phyloP scores from a whole-genome alignment of 2,888 invertebrate species.

The Yponomeuta cagnagella region DNA sequence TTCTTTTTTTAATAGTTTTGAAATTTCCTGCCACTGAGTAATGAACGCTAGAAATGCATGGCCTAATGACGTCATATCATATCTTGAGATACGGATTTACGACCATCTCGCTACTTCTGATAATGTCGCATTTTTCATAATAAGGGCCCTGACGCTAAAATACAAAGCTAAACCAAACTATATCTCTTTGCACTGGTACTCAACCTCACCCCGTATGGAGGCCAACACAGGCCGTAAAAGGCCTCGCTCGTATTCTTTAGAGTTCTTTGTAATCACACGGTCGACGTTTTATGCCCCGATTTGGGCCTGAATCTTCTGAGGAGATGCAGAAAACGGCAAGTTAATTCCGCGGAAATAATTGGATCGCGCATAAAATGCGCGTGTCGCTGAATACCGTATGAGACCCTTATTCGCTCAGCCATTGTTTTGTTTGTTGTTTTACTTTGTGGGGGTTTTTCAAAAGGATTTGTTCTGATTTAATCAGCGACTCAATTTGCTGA shows the following conservation, averaged over 20 bases:
- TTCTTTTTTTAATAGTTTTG: no score
- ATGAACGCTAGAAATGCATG: no score
- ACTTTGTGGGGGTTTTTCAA: not conserved
- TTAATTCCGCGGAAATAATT: constrained; percentile 28
- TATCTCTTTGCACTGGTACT: not conserved
- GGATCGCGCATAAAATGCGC: constrained; percentile 11
- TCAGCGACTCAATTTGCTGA: no score
- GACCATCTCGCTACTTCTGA: no score
- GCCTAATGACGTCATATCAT: no score
- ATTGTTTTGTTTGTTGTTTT: not conserved
- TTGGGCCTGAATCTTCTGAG: constrained; percentile 20
- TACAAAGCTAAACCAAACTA: no score
- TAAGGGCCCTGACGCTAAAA: no score
- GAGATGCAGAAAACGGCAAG: constrained; percentile 22
- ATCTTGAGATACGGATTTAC: no score
- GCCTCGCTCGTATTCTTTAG: constrained; percentile 22
- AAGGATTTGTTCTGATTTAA: no score
- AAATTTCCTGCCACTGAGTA: no score
- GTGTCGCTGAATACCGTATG: constrained; percentile 3
- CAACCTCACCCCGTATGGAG: not conserved
- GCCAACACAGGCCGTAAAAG: constrained; percentile 24
- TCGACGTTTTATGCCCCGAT: constrained; percentile 26
- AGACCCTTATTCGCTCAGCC: not conserved
- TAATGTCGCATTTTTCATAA: no score
- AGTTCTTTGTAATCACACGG: constrained; percentile 19